Evolutionary conservation across 2,113 vertebrate species (phyloP).

Genomic region (Bos taurus): DNA sequence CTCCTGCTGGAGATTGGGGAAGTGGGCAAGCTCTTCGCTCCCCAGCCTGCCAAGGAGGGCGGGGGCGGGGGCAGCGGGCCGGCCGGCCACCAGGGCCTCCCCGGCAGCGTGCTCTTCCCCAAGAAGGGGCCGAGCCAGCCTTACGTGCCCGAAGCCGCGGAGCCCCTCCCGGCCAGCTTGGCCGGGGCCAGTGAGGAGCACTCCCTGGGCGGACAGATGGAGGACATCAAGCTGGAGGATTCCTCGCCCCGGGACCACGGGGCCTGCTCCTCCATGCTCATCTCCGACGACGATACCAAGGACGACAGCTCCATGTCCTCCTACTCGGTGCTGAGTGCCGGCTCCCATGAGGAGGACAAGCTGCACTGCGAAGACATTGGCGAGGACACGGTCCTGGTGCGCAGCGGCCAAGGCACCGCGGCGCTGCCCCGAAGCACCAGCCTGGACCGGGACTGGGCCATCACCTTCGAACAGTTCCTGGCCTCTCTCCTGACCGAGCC

Average conservation of each 20-base stretch:
- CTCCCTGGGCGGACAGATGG: slow-evolving; percentile 84
- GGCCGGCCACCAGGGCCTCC: slow-evolving; percentile 47
- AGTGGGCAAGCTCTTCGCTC: slow-evolving; percentile 92
- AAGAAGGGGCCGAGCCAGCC: slow-evolving; percentile 76
- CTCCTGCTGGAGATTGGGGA: slow-evolving; percentile 97
- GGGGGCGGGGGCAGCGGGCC: background rate
- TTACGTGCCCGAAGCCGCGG: slow-evolving; percentile 61
- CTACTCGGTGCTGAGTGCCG: slow-evolving; percentile 95
- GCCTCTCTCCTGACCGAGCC: slow-evolving; percentile 96
- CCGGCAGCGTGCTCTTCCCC: slow-evolving; percentile 28
- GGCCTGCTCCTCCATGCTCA: slow-evolving; percentile 93
- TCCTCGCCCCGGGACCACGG: slow-evolving; percentile 91
- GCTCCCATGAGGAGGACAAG: slow-evolving; percentile 96
- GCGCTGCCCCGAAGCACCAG: slow-evolving; percentile 86
- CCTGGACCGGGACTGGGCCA: slow-evolving; percentile 96
- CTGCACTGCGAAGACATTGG: slow-evolving; percentile 96
- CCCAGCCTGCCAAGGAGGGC: slow-evolving; percentile 64
- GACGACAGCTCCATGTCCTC: slow-evolving; percentile 98
- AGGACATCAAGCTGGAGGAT: slow-evolving; percentile 96
- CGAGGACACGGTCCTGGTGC: slow-evolving; percentile 94
- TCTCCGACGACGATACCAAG: slow-evolving; percentile 95
- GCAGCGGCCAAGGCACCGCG: slow-evolving; percentile 68
- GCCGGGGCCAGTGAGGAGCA: slow-evolving; percentile 63
- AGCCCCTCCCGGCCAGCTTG: slow-evolving; percentile 61
- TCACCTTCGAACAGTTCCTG: slow-evolving; percentile 97